Conservation (phyloP, 2,888 invertebrate genomes). For the Nomada ruficornis region DNA sequence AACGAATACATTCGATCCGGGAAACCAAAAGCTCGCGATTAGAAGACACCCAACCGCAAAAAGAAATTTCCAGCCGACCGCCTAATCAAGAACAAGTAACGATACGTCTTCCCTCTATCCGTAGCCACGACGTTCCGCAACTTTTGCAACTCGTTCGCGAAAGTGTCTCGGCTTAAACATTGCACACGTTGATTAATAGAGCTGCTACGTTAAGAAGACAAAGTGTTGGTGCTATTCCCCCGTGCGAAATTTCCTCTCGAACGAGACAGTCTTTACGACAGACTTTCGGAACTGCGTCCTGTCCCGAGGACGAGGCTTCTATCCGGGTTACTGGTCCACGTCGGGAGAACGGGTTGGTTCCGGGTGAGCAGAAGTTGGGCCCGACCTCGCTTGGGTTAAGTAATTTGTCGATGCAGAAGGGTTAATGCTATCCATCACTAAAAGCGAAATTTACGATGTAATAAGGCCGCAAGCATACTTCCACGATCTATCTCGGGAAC, state of each 20-base stretch:
- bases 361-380: constrained; percentile 62
- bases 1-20: not conserved
- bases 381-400: constrained; percentile 73
- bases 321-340: constrained; percentile 59
- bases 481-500: constrained; percentile 75
- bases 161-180: constrained; percentile 27
- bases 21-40: not conserved
- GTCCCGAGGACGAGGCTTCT: constrained; percentile 43
- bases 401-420: constrained; percentile 81
- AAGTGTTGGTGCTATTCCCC: constrained; percentile 26
- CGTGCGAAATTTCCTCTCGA: constrained; percentile 17
- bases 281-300: constrained; percentile 36
- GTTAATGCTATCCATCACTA: constrained; percentile 81
- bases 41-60: not conserved
- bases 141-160: constrained; percentile 19
- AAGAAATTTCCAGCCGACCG: constrained; percentile 5
- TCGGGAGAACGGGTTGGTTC: constrained; percentile 65
- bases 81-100: constrained; percentile 21
- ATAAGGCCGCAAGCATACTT: constrained; percentile 78
- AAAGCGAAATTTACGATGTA: constrained; percentile 79
- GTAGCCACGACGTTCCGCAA: not conserved
- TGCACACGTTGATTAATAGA: constrained; percentile 18
- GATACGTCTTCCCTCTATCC: constrained; percentile 11
- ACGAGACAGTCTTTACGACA: constrained; percentile 24
- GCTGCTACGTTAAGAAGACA: constrained; percentile 36